Base-by-base conservation (phyloP, 2,888 invertebrate genomes). In the Pterobdella sp. region DNA sequence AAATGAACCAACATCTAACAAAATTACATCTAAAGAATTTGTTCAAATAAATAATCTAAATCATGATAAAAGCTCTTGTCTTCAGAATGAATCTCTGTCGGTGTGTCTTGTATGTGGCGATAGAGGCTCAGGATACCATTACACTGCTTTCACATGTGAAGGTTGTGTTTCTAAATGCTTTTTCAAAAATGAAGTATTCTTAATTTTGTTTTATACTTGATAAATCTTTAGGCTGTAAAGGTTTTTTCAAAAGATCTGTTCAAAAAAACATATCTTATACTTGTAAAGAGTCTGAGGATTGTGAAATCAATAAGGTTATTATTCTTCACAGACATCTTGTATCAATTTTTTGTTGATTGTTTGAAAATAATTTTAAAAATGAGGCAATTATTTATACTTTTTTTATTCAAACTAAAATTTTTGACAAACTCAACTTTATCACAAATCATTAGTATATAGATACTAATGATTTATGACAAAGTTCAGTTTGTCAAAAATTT, bases 221-320 rank as follows among this genome's bases (percentile, higher is more conserved):
- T n/a, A n/a, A n/a, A n/a, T n/a, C n/a, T n/a, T n/a, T n/a, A 74
- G 83, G 83, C 0, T 84, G 84, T 74, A 84, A 84, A 74, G 84
- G 84, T 3, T 84, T 84, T 78, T 84, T 84, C 77, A 84, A 84
- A 74, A 71, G 84, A 36, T 81, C 82, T 0, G 82, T 84, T 3
- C 84, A 84, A 79, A 83, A 83, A 78, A 81, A 79, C 67, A 76
- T 84, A 71, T 72, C 74, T 7, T 84, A 83, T 74, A 73, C 77
- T n/a, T 84, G 84, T 77, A 82, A 82, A 76, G 81, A 80, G 4
- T 74, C 77, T 26, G 78, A 79, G 26, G 77, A 79, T 49, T 84
- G 84, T 74, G 77, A 79, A 64, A 81, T 84, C 68, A 83, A 81
- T 77, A 82, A 82, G 73, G 71, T 71, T 10, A 31, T 32, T 56